Conservation (phyloP, 2,888 invertebrate species). For the Lamproptera curius region DNA sequence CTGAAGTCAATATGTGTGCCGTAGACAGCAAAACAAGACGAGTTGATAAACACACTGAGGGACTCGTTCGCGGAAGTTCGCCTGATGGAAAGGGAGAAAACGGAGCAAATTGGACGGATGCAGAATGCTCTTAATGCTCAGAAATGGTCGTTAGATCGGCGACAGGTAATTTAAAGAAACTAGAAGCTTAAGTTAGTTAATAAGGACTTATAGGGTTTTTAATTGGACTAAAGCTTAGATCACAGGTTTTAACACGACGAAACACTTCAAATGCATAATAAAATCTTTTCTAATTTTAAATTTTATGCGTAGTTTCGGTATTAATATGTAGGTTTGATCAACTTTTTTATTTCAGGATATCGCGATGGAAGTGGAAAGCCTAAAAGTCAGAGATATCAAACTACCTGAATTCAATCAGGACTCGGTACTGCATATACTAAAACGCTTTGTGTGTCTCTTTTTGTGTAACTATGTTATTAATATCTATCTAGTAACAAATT, state of each 20-base stretch:
- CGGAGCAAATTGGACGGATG: constrained; percentile 41
- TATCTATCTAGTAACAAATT: constrained; percentile 23
- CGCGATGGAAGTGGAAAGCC: constrained; percentile 54
- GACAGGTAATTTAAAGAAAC: constrained; percentile 49
- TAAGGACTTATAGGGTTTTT: too few relatives aligned
- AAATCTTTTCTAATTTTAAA: too few relatives aligned
- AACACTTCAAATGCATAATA: too few relatives aligned
- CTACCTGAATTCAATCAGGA: constrained; percentile 64
- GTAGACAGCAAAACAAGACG: constrained; percentile 62
- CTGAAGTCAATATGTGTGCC: too few relatives aligned
- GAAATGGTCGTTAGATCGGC: constrained; percentile 47
- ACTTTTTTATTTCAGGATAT: constrained; percentile 59
- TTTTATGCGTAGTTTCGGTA: too few relatives aligned
- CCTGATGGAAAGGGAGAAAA: constrained; percentile 44
- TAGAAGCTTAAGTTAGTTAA: constrained; percentile 1
- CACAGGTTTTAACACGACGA: too few relatives aligned
- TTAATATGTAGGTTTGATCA: too few relatives aligned
- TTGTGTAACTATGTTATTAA: too few relatives aligned
- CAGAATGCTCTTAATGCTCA: constrained; percentile 45
- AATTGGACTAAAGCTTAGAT: too few relatives aligned
- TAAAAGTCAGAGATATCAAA: constrained; percentile 63
- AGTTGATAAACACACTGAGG: constrained; percentile 55
- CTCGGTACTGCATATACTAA: constrained; percentile 48
- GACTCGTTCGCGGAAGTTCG: constrained; percentile 52
- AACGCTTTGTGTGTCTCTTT: constrained; percentile 16